These are phyloP conservation scores for Phytoseiulus persimilis DNA, from an alignment of 2,888 invertebrate species.

Conservation along the genomic window DNA sequence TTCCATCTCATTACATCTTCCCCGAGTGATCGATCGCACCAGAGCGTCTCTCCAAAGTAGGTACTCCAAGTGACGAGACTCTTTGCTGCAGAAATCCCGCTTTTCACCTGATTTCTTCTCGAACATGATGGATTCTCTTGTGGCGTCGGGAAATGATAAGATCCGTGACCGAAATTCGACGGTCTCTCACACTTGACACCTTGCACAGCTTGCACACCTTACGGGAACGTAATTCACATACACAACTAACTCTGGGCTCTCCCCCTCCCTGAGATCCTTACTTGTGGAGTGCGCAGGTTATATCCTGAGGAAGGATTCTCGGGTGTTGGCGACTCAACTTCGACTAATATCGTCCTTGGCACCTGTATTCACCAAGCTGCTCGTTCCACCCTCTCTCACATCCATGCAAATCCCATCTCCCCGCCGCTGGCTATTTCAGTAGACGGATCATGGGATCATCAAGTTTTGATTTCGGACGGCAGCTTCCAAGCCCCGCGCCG, in stretches of 20 bases:
- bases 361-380: background rate
- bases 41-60: too few species aligned
- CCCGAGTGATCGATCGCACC: too few species aligned
- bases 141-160: too few species aligned
- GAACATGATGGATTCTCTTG: too few species aligned
- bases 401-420: background rate
- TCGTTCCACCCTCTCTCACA: background rate
- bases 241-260: constrained; percentile 21
- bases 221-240: background rate
- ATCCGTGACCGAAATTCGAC: too few species aligned
- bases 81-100: too few species aligned
- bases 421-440: background rate
- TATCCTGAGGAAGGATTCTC: constrained; percentile 36
- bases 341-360: constrained; percentile 16
- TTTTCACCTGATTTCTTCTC: too few species aligned
- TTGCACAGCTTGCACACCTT: background rate
- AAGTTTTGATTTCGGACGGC: background rate
- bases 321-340: constrained; percentile 36
- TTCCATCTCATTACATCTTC: too few species aligned
- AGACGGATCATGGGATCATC: too few species aligned
- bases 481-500: background rate
- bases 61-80: too few species aligned
- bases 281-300: constrained; percentile 29
- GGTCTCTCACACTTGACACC: background rate
- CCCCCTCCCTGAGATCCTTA: constrained; percentile 38